Percentiles rank a stretch among this genome's conserved stretches.
Conservation (phyloP, 37 sponge, comb jelly and placozoan species). For the Dysidea cf. avara region DNA sequence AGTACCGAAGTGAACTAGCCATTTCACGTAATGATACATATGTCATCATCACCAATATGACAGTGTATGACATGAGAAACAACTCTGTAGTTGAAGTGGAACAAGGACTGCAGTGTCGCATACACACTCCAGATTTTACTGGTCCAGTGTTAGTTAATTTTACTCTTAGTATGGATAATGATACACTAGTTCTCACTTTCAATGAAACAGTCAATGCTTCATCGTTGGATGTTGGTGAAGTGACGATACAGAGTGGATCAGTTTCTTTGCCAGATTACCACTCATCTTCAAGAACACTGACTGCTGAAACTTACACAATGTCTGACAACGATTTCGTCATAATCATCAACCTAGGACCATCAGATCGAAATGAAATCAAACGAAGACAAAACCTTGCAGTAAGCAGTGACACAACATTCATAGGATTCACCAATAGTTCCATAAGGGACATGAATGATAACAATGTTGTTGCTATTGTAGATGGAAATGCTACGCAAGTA, state of each 20-base stretch:
- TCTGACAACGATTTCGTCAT: constrained; percentile 76
- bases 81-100: constrained; percentile 44
- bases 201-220: constrained; percentile 83
- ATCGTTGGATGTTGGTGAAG: constrained; percentile 59
- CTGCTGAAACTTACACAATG: constrained; percentile 60
- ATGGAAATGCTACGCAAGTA: constrained; percentile 56
- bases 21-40: constrained; percentile 48
- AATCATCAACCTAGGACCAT: constrained; percentile 68
- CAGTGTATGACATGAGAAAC: constrained; percentile 67
- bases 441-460: constrained; percentile 82
- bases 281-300: constrained; percentile 67
- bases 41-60: constrained; percentile 66
- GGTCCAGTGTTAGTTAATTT: constrained; percentile 67
- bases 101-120: constrained; percentile 29
- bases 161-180: constrained; percentile 74
- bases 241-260: constrained; percentile 60
- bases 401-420: constrained; percentile 38
- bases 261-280: constrained; percentile 65
- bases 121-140: constrained; percentile 68
- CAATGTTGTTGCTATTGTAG: constrained; percentile 36
- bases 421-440: constrained; percentile 26
- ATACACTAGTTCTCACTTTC: constrained; percentile 73
- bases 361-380: constrained; percentile 86
- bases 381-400: constrained; percentile 70
- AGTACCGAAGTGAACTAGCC: constrained; percentile 66